Percentiles rank a stretch among this genome's conserved stretches.
Conservation (phyloP, 2,113 vertebrate species). For the Cairina moschata region DNA sequence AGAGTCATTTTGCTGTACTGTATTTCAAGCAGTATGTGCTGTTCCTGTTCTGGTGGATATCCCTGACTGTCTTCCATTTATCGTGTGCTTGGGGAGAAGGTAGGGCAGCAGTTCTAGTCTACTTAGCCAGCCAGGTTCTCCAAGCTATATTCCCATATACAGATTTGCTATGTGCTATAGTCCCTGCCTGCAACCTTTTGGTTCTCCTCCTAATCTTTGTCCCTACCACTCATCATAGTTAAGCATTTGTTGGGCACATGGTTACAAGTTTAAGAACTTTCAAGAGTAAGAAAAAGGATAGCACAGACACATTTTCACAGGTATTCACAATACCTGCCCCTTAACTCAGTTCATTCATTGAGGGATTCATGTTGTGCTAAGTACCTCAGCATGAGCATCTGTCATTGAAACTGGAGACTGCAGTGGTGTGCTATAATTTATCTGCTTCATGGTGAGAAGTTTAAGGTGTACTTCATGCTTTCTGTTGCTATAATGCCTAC, state of each 20-base stretch:
- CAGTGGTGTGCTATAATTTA: not conserved
- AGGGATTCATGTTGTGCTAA: too few species aligned
- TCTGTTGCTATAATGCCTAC: not conserved
- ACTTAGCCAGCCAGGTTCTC: not conserved
- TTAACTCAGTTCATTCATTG: not conserved
- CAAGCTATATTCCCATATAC: not conserved
- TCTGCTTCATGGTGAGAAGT: not conserved
- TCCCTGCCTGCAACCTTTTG: fast-evolving
- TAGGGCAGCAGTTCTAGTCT: not conserved
- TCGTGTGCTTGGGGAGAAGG: not conserved
- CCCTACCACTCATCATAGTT: fast-evolving
- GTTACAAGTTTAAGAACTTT: fast-evolving
- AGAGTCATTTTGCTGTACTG: not conserved
- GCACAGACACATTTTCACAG: not conserved
- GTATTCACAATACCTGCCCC: not conserved
- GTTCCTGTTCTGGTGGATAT: not conserved
- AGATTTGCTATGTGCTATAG: not conserved
- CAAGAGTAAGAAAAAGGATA: not conserved
- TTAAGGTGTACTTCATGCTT: not conserved
- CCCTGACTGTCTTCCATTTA: not conserved
- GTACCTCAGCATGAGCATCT: not conserved
- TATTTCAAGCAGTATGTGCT: not conserved
- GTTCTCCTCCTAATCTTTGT: not conserved
- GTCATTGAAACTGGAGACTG: too few species aligned
- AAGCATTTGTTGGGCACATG: not conserved